Conservation (phyloP, 2,888 invertebrate genomes). For the Trissolcus japonicus region DNA sequence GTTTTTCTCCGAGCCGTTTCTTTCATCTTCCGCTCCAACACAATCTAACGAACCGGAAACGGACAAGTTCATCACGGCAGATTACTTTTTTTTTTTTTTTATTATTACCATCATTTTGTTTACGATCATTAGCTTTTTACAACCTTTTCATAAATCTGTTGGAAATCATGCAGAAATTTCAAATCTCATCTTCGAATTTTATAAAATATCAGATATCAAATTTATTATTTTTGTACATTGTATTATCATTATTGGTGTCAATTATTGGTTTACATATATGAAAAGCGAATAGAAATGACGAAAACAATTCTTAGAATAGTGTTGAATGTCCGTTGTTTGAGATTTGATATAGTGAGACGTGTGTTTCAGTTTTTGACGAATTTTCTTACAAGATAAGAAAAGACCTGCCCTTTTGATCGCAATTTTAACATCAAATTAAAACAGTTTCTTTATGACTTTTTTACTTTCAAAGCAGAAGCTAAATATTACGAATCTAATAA, state of each 20-base stretch:
- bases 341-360: neutral
- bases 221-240: no score
- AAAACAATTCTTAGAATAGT: neutral
- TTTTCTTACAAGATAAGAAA: neutral
- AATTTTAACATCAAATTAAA: neutral
- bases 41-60: conserved; percentile 60
- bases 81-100: conserved; percentile 50
- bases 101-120: no score
- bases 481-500: neutral
- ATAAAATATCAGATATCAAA: no score
- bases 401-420: neutral
- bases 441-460: neutral
- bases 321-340: neutral
- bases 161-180: no score
- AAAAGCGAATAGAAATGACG: neutral
- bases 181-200: conserved; percentile 40
- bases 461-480: neutral
- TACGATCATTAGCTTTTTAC: no score
- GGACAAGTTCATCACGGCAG: conserved; percentile 50
- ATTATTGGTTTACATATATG: no score
- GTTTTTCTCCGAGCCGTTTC: conserved; percentile 63
- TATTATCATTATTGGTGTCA: no score
- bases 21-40: conserved; percentile 61
- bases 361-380: no score
- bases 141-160: no score